Evolutionary conservation across 2,888 invertebrate species (phyloP), one percentile per base, ranked within the genome.

Genomic region (Scaptomyza cyrtandrae): DNA sequence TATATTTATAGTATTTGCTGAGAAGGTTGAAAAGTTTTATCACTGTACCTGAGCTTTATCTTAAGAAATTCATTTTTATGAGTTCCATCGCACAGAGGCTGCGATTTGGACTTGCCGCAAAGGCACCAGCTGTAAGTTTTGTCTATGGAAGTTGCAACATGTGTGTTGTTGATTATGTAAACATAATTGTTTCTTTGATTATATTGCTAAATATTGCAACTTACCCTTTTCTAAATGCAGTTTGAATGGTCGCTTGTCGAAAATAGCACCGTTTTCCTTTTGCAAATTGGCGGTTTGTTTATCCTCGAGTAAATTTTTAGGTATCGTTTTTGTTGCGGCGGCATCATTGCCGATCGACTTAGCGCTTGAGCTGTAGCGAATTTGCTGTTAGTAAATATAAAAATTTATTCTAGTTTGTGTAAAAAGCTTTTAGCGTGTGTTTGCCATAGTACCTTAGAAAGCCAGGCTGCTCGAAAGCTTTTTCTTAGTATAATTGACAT

Each of bases 21-120:
- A 39, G 0, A 39, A 14, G 9, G 39, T n/a, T n/a, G 14, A 31
- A 16, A 3, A 11, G 3, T 2, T 39, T 0, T 7, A n/a, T 7
- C 14, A 2, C 41, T 43, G 78, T 90, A 95, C 95, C 94, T 95
- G 48, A 95, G 93, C 65, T 94, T 95, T 37, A 97, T 95, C 92
- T 96, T 96, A 3, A 96, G 93, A 78, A 94, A 95, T 19, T 94
- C 93, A 90, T 95, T 95, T 90, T 94, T 97, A 91, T 99, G 99
- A 0, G 97, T 96, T 14, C 97, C 97, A 93, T 99, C 99, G 92
- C 99, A 99, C 45, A 99, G 93, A 0, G 99, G 99, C 93, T 99
- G 98, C 27, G 92, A 94, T 89, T 97, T 96, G 69, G 98, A 98
- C 75, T 95, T 95, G 0, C 99, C 99, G 92, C 99, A 99, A 0